phyloP scores from a whole-genome alignment of 2,113 vertebrate species.

The Isichthys henryi region DNA sequence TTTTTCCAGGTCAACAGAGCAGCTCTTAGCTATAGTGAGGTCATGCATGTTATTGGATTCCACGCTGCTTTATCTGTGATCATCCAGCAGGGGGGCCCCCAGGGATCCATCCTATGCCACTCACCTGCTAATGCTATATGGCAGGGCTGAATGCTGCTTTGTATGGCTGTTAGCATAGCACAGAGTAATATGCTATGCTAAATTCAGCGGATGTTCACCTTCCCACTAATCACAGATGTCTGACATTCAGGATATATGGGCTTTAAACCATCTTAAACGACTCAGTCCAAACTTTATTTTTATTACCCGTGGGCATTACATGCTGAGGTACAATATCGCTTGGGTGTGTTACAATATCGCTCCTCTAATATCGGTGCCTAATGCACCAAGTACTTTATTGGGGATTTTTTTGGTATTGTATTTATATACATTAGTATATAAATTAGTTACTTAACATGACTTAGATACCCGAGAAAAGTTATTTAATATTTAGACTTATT shows the following conservation, averaged over 20 bases:
- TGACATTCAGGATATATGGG: not conserved
- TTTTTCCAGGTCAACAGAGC: slow-evolving; percentile 17
- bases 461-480: not conserved
- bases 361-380: not conserved
- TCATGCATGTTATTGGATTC: slow-evolving; percentile 23
- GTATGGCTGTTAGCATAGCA: not conserved
- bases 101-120: not conserved
- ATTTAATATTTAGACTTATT: not conserved
- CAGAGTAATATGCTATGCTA: not conserved
- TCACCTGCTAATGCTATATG: not conserved
- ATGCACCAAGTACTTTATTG: not conserved
- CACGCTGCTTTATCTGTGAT: slow-evolving; percentile 33
- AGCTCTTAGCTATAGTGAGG: slow-evolving; percentile 25
- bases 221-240: not conserved
- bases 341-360: not conserved
- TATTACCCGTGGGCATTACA: not conserved
- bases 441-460: not conserved
- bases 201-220: not conserved
- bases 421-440: not conserved
- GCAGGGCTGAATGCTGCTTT: not conserved
- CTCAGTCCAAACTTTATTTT: not conserved
- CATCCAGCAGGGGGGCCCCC: slow-evolving; percentile 11
- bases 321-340: not conserved
- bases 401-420: not conserved
- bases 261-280: not conserved